Conservation (phyloP, 2,797 vertebrate species). For the Malurus leucopterus region DNA sequence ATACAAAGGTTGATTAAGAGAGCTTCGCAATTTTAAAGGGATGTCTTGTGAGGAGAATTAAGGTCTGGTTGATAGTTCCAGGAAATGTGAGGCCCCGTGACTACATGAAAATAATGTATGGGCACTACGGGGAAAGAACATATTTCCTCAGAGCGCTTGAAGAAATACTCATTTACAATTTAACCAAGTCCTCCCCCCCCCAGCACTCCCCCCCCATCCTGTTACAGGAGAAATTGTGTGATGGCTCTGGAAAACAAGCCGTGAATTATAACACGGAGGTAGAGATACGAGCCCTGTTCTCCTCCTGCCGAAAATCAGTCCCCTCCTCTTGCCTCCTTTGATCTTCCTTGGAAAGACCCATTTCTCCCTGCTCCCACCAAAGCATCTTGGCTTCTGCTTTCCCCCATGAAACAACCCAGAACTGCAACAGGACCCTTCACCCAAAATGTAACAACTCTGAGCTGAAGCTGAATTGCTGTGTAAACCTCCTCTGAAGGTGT, state of each 20-base stretch:
- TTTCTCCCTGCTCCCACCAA: neutral
- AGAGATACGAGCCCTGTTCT: neutral
- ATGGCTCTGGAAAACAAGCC: constrained; percentile 51
- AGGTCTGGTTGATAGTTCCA: constrained; percentile 72
- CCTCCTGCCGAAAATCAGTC: neutral
- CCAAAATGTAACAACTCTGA: neutral
- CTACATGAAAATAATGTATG: constrained; percentile 70
- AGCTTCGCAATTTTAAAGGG: constrained; percentile 70
- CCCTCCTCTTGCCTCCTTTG: constrained; percentile 23
- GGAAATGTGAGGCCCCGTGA: constrained; percentile 69
- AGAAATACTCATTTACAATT: constrained; percentile 72
- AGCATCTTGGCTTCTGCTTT: neutral
- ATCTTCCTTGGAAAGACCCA: constrained; percentile 8
- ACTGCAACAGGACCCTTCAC: neutral
- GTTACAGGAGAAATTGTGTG: constrained; percentile 41
- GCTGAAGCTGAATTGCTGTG: neutral
- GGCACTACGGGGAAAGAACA: constrained; percentile 44
- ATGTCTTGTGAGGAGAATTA: constrained; percentile 72
- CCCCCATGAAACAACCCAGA: neutral
- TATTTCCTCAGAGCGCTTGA: constrained; percentile 60
- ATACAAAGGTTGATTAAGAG: constrained; percentile 81
- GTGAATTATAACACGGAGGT: constrained; percentile 45
- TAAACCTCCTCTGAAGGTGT: neutral
- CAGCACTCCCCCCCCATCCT: neutral
- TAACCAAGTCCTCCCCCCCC: constrained; percentile 57